Conservation (phyloP, 2,888 invertebrate genomes). For the Quadriops clusia region DNA sequence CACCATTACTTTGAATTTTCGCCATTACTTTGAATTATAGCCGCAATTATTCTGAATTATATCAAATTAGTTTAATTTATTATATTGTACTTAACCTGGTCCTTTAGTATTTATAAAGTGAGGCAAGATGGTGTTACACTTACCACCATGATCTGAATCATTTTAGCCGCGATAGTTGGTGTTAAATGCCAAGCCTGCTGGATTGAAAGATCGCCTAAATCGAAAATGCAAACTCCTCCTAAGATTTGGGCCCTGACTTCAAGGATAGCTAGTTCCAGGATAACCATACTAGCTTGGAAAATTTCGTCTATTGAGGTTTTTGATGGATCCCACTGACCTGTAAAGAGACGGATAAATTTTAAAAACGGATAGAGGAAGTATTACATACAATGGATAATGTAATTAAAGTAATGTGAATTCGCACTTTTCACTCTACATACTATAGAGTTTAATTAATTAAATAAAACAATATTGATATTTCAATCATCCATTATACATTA, state of each 20-base stretch:
- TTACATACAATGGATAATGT: no score
- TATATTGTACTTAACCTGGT: no score
- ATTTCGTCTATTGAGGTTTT: conserved; percentile 53
- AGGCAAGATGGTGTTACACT: conserved; percentile 25
- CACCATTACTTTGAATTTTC: no score
- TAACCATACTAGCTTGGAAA: conserved; percentile 57
- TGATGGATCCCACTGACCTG: conserved; percentile 65
- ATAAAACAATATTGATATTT: no score
- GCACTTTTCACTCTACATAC: no score
- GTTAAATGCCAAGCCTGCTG: conserved; percentile 64
- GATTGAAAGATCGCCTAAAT: conserved; percentile 56
- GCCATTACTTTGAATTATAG: no score
- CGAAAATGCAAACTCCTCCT: conserved; percentile 67
- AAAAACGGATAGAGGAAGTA: no score
- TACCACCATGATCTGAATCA: conserved; percentile 60
- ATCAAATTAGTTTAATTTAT: no score
- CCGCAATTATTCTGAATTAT: no score
- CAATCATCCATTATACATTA: no score
- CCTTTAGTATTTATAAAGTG: conserved; percentile 39
- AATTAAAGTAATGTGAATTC: no score
- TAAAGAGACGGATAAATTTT: conserved; percentile 8
- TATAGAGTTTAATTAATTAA: not conserved
- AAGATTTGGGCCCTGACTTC: conserved; percentile 65
- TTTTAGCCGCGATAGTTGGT: conserved; percentile 54
- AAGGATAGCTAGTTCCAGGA: conserved; percentile 61